Evolutionary conservation across 2,797 vertebrate genomes (phyloP), one percentile per base, ranked within the genome.

Genomic region (Poeciliopsis gracilis): DNA sequence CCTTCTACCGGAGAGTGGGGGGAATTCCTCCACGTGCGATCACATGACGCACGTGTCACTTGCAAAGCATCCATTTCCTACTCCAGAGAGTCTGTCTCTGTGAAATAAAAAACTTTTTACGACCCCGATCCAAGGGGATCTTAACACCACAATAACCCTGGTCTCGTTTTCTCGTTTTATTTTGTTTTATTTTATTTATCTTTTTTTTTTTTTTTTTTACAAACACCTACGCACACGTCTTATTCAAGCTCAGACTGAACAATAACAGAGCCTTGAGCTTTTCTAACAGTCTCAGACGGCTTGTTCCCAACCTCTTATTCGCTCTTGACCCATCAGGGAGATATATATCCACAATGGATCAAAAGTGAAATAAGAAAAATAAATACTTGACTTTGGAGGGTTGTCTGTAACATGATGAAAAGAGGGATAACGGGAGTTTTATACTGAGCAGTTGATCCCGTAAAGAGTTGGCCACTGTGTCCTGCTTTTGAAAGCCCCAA

Each of bases 211-310:
- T 38, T 16, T 38, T 47, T 61, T 87, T 86, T 80, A 88, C 10
- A 41, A 92, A 93, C 93, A 93, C 90, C 92, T 90, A 91, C 84
- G 73, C 90, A 83, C 84, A 88, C 25, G 81, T 91, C 92, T 91
- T 90, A 91, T 90, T 91, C 92, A 90, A 88, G 77, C 88, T 90
- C 90, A 94, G 92, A 93, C 93, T 86, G 88, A 93, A 94, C 89
- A 94, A 94, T 83, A 93, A 95, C 92, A 94, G 91, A 77, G 91
- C 91, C 89, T 90, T 88, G 80, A 91, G 84, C 77, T 82, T 86
- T 91, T 93, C 82, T 88, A 92, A 93, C 53, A 86, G 90, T 86
- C 93, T 91, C 91, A 49, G 76, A 92, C 90, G 92, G 88, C 82
- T 83, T 83, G 85, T 93, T 94, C 91, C 92, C 83, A 90, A 89